Percentiles rank a stretch among this genome's conserved stretches.
Conservation (phyloP, 1,140 invertebrate genomes). For the Drosophila azteca region DNA sequence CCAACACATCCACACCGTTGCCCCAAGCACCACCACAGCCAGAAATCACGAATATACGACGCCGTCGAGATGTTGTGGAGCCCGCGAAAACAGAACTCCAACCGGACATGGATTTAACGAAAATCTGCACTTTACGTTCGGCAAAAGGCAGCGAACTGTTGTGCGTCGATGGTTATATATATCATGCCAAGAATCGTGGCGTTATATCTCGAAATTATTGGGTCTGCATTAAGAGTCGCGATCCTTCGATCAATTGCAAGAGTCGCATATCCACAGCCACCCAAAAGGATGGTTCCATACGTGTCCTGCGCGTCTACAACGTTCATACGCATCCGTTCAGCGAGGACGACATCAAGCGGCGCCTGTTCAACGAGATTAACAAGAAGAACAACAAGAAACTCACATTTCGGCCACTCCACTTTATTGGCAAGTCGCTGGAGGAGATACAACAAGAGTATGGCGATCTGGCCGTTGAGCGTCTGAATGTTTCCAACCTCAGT, state of each 20-base stretch:
- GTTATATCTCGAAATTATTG: constrained; percentile 76
- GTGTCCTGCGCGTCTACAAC: constrained; percentile 72
- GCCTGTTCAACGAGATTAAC: constrained; percentile 73
- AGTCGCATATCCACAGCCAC: constrained; percentile 75
- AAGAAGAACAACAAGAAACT: constrained; percentile 70
- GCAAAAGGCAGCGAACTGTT: constrained; percentile 76
- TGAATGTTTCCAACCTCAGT: constrained; percentile 62
- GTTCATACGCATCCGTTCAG: constrained; percentile 70
- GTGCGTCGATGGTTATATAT: constrained; percentile 78
- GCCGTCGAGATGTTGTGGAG: constrained; percentile 34
- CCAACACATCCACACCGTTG: constrained; percentile 30
- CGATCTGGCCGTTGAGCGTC: constrained; percentile 64
- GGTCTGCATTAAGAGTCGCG: constrained; percentile 76
- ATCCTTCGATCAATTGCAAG: constrained; percentile 71
- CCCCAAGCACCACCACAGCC: constrained; percentile 50
- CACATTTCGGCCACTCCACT: constrained; percentile 65
- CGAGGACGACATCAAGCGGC: constrained; percentile 73
- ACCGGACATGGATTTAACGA: constrained; percentile 73
- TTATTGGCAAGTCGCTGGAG: constrained; percentile 70
- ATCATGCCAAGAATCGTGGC: constrained; percentile 74
- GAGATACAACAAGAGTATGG: constrained; percentile 71
- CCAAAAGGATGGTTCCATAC: constrained; percentile 64
- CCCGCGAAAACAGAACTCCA: neutral
- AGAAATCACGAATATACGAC: constrained; percentile 56
- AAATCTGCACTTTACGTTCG: constrained; percentile 74